A percentile compares a stretch with the other conserved stretches of the same genome.
These are phyloP conservation scores for Eurypyga helias DNA, from an alignment of 2,113 vertebrate genomes.

Conservation along the genomic window DNA sequence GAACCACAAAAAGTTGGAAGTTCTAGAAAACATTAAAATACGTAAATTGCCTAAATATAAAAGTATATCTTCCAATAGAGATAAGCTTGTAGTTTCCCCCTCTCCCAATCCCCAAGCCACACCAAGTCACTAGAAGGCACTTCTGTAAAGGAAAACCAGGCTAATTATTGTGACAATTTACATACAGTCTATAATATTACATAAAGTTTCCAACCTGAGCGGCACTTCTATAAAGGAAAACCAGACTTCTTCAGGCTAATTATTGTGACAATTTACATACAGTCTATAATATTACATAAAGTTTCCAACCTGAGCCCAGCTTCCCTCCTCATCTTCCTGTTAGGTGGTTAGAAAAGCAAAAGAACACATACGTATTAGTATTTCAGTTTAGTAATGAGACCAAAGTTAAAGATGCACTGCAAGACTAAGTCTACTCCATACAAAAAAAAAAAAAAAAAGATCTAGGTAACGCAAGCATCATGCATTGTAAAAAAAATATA, in stretches of 20 bases:
- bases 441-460: too few relatives aligned
- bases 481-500: conserved; percentile 26
- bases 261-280: conserved; percentile 23
- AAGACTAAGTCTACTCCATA: background rate
- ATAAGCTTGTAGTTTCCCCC: background rate
- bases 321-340: conserved; percentile 99
- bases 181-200: conserved; percentile 59
- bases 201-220: conserved; percentile 82
- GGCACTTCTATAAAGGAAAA: background rate
- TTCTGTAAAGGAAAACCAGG: background rate
- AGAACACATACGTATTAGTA: conserved; percentile 79
- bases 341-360: conserved; percentile 92
- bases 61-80: background rate
- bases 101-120: background rate
- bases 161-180: conserved; percentile 26
- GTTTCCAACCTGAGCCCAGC: conserved; percentile 99
- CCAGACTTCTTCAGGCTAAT: background rate
- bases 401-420: background rate
- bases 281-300: conserved; percentile 71
- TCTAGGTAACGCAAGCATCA: conserved; percentile 38
- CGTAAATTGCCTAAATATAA: background rate
- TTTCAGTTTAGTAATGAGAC: conserved; percentile 26
- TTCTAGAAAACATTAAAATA: background rate
- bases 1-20: background rate
- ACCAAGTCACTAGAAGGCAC: background rate